Percentiles rank a stretch among this genome's conserved stretches.
Evolutionary conservation across 2,888 invertebrate species (phyloP).

Genomic region (Meiosimyza platycephala): DNA sequence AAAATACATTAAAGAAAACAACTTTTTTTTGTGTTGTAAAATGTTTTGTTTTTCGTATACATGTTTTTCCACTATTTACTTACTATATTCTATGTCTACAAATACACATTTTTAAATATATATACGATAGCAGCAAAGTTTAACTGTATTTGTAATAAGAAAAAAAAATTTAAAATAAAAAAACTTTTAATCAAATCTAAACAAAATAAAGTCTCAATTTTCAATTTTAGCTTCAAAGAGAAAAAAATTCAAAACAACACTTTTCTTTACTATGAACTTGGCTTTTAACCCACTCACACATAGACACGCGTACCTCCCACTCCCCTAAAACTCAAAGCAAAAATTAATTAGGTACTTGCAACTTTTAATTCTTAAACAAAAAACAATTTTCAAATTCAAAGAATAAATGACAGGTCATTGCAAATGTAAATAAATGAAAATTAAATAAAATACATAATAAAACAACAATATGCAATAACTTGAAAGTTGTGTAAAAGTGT

Average conservation of each 20-base stretch:
- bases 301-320: conserved; percentile 3
- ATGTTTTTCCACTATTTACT: no score
- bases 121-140: neutral
- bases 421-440: conserved; percentile 26
- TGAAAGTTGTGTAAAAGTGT: neutral
- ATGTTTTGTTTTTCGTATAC: conserved; percentile 16
- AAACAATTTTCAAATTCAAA: neutral
- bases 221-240: neutral
- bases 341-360: conserved; percentile 30
- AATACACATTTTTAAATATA: conserved; percentile 5
- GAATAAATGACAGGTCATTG: neutral
- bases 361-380: conserved; percentile 41
- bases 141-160: neutral
- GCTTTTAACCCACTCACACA: neutral
- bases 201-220: conserved; percentile 4
- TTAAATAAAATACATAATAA: neutral
- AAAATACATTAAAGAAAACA: conserved; percentile 12
- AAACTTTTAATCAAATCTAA: no score
- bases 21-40: conserved; percentile 22
- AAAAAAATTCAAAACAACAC: neutral
- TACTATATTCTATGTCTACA: conserved; percentile 1
- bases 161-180: no score
- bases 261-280: neutral
- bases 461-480: conserved; percentile 36
- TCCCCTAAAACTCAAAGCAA: conserved; percentile 36